Evolutionary conservation across 2,797 vertebrate genomes (phyloP).

Genomic region (Phataginus tricuspis): DNA sequence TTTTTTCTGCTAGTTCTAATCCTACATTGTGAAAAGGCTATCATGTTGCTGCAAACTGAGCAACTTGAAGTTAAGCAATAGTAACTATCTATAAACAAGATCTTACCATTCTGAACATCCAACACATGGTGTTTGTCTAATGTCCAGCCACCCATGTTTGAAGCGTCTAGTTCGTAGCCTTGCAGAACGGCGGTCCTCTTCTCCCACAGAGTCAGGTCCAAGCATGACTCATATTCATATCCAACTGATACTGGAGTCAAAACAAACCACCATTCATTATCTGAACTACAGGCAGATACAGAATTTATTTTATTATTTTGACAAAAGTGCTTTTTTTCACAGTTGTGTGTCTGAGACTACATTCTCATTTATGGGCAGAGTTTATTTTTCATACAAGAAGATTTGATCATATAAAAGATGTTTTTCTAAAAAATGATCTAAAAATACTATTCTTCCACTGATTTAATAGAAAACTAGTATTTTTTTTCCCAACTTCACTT

Average conservation of each 20-base stretch:
- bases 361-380: background rate
- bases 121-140: slow-evolving; percentile 96
- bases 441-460: slow-evolving; percentile 16
- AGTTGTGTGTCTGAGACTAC: background rate
- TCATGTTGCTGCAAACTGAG: too few relatives aligned
- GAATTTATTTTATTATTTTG: background rate
- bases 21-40: background rate
- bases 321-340: background rate
- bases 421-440: background rate
- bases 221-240: slow-evolving; percentile 98
- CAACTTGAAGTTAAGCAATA: fast-evolving
- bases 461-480: background rate
- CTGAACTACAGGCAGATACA: background rate
- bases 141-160: slow-evolving; percentile 98
- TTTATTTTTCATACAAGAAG: background rate
- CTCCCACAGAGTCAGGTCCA: slow-evolving; percentile 97
- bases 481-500: fast-evolving
- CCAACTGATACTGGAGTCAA: slow-evolving; percentile 95
- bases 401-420: background rate
- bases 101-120: slow-evolving; percentile 95
- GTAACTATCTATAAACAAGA: background rate
- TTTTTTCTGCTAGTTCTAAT: background rate
- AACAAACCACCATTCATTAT: slow-evolving; percentile 59
- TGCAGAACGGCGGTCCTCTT: slow-evolving; percentile 95
- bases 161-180: slow-evolving; percentile 96